Evolutionary conservation across 2,888 invertebrate genomes (phyloP).

Genomic region (Torymus texanus): DNA sequence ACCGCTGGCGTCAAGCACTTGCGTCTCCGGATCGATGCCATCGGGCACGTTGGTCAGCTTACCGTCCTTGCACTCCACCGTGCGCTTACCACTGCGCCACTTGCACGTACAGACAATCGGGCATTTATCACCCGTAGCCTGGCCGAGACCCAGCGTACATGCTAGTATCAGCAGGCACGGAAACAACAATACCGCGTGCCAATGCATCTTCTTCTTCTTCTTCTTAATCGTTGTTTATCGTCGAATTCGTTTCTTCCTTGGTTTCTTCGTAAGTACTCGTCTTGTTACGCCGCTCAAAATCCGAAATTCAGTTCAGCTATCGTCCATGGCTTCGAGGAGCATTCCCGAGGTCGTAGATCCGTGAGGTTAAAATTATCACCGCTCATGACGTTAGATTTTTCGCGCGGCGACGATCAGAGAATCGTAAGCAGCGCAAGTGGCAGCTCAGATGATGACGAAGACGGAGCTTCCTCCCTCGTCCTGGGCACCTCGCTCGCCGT

Average conservation of each 20-base stretch:
- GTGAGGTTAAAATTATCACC: no score
- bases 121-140: conserved; percentile 70
- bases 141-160: conserved; percentile 59
- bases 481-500: neutral
- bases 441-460: no score
- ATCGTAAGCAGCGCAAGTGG: no score
- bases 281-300: neutral
- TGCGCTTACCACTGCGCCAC: conserved; percentile 96
- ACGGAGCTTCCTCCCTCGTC: neutral
- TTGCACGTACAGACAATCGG: conserved; percentile 85
- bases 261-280: no score
- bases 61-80: conserved; percentile 91
- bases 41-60: conserved; percentile 90
- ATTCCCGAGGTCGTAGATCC: neutral
- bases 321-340: neutral
- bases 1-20: conserved; percentile 92
- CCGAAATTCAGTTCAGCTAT: conserved; percentile 22
- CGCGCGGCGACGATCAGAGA: no score
- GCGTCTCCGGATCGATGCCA: conserved; percentile 90
- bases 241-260: no score
- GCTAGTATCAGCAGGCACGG: conserved; percentile 3
- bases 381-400: no score
- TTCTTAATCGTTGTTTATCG: neutral
- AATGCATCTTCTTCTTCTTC: conserved; percentile 22
- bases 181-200: conserved; percentile 2